Base-by-base conservation (phyloP, 2,113 vertebrate genomes). In the Balaeniceps rex region DNA sequence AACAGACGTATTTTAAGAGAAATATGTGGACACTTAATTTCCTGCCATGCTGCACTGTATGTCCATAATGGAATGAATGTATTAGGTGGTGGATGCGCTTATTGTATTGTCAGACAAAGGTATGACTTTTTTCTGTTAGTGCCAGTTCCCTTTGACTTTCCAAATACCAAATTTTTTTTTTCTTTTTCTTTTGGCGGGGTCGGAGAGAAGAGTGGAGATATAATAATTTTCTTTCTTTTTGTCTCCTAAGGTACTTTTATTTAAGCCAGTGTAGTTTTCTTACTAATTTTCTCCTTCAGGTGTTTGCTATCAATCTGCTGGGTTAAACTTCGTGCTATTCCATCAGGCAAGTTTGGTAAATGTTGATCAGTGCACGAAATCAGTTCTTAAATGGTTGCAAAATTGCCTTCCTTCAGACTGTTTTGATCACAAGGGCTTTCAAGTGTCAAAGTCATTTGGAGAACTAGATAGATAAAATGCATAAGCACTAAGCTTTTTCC, bases 381-480 rank as follows among this genome's bases (percentile, higher is more conserved):
- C 96, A 96, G 93, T 96, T 97, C 95, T 98, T 97, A 97, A 98
- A 97, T 97, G 96, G 87, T 94, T 97, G 90, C 96, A 97, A 97
- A 98, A 98, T 96, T 97, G 95, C 96, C 96, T 98, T 95, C 94
- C 96, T 97, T 98, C 97, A 96, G 97, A 97, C 92, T 96, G 96
- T 97, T 98, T 97, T 97, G 98, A 98, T 98, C 98, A 98, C 77
- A 97, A 97, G 96, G 95, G 97, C 97, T 98, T 97, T 98, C 98
- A 96, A 97, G 98, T 98, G 97, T 98, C 98, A 98, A 98, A 98
- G 98, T 98, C 97, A 98, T 98, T 98, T 98, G 94, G 97, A 96
- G 95, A 98, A 97, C 96, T 96, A 97, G 95, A 98, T 96, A 97
- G 98, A 97, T 98, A 97, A 98, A 98, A 98, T 98, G 96, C 97